Percentiles rank a stretch among this genome's conserved stretches.
These are phyloP conservation scores for Drosophila nigricruria DNA, from an alignment of 2,888 invertebrate species.

Conservation along the genomic window DNA sequence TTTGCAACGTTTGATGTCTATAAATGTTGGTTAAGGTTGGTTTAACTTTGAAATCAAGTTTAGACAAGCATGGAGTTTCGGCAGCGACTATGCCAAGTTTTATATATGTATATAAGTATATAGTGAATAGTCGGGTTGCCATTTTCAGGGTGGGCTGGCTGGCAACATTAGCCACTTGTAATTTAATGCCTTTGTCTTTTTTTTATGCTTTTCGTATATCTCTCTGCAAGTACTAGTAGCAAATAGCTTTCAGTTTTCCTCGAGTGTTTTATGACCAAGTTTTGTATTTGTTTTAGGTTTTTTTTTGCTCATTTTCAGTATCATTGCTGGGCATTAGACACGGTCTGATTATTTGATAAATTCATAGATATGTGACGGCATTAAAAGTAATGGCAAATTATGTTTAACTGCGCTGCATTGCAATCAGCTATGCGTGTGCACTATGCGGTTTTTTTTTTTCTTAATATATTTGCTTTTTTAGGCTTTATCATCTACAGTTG, in stretches of 20 bases:
- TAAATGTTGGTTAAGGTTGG: constrained; percentile 79
- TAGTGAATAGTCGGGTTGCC: constrained; percentile 18
- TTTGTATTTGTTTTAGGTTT: constrained; percentile 10
- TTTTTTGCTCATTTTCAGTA: constrained; percentile 50
- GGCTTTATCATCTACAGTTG: background rate
- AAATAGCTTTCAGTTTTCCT: constrained; percentile 42
- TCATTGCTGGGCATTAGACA: constrained; percentile 72
- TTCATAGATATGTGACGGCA: constrained; percentile 70
- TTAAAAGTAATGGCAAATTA: constrained; percentile 60
- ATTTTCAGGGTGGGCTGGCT: constrained; percentile 24
- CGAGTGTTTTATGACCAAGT: constrained; percentile 41
- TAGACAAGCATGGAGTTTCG: constrained; percentile 35
- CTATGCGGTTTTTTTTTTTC: background rate
- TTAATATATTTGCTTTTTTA: background rate
- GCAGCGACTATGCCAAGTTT: constrained; percentile 15
- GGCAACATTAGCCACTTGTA: constrained; percentile 45
- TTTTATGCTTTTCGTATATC: constrained; percentile 49
- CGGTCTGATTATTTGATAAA: constrained; percentile 79
- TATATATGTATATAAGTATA: constrained; percentile 25
- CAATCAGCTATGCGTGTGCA: constrained; percentile 5
- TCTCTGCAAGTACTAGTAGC: constrained; percentile 42
- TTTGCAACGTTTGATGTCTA: constrained; percentile 62
- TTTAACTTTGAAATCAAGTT: constrained; percentile 78
- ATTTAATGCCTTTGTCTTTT: constrained; percentile 72
- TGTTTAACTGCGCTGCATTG: constrained; percentile 31